A percentile compares a stretch with the other conserved stretches of the same genome.
Evolutionary conservation across 2,797 vertebrate genomes (phyloP).

Genomic region (Mormyrops attenuatus): DNA sequence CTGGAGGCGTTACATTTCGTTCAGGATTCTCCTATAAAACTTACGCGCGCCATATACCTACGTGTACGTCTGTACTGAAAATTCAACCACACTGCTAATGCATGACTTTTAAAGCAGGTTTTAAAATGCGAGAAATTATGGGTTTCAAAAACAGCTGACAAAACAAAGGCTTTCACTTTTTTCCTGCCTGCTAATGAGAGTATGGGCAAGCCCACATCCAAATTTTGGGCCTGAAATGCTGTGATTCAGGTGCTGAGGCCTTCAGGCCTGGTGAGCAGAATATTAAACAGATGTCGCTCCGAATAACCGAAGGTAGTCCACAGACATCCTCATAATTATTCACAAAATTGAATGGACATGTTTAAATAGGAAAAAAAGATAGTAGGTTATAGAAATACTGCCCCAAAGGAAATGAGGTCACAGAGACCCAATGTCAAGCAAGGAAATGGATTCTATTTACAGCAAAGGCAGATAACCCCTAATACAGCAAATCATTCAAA

Average conservation of each 20-base stretch:
- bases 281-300: constrained; percentile 1
- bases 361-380: constrained; percentile 20
- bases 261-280: not conserved
- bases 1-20: not conserved
- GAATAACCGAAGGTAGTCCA: constrained; percentile 5
- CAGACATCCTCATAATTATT: constrained; percentile 17
- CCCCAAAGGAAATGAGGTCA: constrained; percentile 10
- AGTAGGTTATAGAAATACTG: constrained; percentile 5
- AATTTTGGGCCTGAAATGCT: not conserved
- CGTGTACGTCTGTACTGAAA: not conserved
- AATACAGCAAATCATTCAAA: not conserved
- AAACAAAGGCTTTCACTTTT: not conserved
- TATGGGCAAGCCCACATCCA: not conserved
- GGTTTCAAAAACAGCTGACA: not conserved
- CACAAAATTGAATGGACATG: constrained; percentile 18
- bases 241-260: not conserved
- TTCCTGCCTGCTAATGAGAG: not conserved
- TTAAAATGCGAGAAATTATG: not conserved
- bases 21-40: not conserved
- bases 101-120: not conserved
- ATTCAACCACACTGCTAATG: too few relatives aligned
- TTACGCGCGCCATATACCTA: not conserved
- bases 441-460: constrained; percentile 22
- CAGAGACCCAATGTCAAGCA: not conserved
- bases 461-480: not conserved